Conservation (phyloP, 2,797 vertebrate genomes). For the Liasis olivaceus region DNA sequence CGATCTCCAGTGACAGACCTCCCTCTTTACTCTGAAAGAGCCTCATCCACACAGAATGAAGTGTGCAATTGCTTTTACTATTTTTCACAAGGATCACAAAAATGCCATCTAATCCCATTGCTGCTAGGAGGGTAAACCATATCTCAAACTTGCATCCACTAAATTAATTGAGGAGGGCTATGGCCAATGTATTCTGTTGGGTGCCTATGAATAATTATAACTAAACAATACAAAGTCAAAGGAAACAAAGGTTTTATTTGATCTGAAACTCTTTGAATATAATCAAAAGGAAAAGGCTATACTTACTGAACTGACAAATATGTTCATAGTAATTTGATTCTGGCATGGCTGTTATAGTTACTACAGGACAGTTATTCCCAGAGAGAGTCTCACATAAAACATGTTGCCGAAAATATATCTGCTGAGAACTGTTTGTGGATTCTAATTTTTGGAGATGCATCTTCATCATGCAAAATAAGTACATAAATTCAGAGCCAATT, state of each 20-base stretch:
- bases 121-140: neutral
- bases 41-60: neutral
- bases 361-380: constrained; percentile 91
- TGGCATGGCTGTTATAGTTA: constrained; percentile 98
- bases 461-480: constrained; percentile 74
- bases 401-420: constrained; percentile 92
- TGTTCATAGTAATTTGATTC: constrained; percentile 90
- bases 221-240: neutral
- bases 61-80: neutral
- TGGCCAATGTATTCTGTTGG: neutral
- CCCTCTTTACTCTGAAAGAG: too few relatives aligned
- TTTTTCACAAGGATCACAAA: neutral
- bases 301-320: constrained; percentile 95
- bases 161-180: neutral
- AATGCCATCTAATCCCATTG: neutral
- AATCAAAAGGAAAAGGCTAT: constrained; percentile 20
- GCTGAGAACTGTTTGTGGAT: constrained; percentile 83
- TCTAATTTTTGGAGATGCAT: constrained; percentile 97
- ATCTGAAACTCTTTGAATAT: neutral
- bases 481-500: neutral
- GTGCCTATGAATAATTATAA: neutral
- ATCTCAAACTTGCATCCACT: neutral
- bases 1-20: too few relatives aligned
- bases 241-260: neutral
- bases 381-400: constrained; percentile 90